These are phyloP conservation scores for Adelosebastes latens DNA, from an alignment of 2,797 vertebrate species.

Conservation along the genomic window DNA sequence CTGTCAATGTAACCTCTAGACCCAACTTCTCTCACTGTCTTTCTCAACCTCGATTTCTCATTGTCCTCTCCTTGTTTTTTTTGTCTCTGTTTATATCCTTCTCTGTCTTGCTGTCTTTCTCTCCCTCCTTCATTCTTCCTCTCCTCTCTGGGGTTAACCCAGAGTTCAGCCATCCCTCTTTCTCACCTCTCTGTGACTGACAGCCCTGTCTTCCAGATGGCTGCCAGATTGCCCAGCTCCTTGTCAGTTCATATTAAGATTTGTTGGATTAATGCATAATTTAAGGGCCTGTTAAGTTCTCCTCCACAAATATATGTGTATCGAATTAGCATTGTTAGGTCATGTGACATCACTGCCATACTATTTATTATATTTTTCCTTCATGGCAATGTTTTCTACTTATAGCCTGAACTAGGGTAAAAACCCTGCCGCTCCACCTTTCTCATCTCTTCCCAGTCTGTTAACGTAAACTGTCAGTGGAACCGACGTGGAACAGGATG, in stretches of 20 bases:
- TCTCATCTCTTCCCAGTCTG: slow-evolving; percentile 30
- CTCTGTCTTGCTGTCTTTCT: slow-evolving; percentile 10
- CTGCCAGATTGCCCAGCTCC: slow-evolving; percentile 74
- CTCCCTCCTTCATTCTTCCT: background rate
- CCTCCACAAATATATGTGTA: slow-evolving; percentile 70
- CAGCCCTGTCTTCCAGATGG: slow-evolving; percentile 78
- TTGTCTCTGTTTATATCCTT: slow-evolving; percentile 9
- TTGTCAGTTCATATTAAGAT: slow-evolving; percentile 77
- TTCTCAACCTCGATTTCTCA: slow-evolving; percentile 33
- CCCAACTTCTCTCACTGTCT: slow-evolving; percentile 33
- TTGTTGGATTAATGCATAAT: slow-evolving; percentile 78
- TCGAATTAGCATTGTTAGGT: slow-evolving; percentile 64
- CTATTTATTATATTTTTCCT: slow-evolving; percentile 44
- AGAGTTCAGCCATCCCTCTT: slow-evolving; percentile 67
- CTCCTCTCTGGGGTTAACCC: slow-evolving; percentile 39
- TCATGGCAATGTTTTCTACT: slow-evolving; percentile 10
- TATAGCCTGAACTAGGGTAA: slow-evolving; percentile 15
- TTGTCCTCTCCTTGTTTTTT: slow-evolving; percentile 12
- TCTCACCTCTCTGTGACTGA: slow-evolving; percentile 77
- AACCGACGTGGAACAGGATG: slow-evolving; percentile 53
- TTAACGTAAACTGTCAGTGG: slow-evolving; percentile 62
- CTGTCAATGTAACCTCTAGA: slow-evolving; percentile 44
- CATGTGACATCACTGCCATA: slow-evolving; percentile 59
- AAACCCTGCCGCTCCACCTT: slow-evolving; percentile 17
- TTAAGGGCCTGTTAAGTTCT: slow-evolving; percentile 70